These are phyloP conservation scores for Brachionus rotundiformis DNA, from an alignment of 1,140 invertebrate genomes.

Conservation along the genomic window DNA sequence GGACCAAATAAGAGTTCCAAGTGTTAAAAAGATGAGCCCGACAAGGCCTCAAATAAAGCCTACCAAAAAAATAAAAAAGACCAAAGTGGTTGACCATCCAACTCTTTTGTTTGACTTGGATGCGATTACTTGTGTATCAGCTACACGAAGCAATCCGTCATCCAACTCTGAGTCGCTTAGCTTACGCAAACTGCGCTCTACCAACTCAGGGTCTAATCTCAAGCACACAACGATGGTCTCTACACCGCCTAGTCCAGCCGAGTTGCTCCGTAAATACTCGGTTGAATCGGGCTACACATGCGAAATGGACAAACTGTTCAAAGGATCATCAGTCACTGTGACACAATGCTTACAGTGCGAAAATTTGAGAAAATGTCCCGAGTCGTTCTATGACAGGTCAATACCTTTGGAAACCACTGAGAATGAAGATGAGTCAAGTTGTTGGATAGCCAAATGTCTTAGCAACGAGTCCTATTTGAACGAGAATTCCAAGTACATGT, in stretches of 20 bases:
- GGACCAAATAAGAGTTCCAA: not conserved
- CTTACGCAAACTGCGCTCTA: conserved; percentile 4
- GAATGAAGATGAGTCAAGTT: conserved; percentile 24
- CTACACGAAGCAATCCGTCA: not conserved
- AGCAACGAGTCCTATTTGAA: conserved; percentile 47
- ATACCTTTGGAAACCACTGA: conserved; percentile 32
- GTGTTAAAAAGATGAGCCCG: not conserved
- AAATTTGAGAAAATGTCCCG: conserved; percentile 45
- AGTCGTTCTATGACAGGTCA: conserved; percentile 23
- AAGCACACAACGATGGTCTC: not conserved
- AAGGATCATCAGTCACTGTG: conserved; percentile 31
- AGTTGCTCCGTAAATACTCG: conserved; percentile 11
- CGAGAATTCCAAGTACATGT: conserved; percentile 44
- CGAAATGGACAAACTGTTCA: conserved; percentile 38
- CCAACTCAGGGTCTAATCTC: not conserved
- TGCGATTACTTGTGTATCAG: not conserved
- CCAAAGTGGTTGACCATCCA: not conserved
- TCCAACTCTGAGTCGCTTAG: not conserved
- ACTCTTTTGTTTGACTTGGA: not conserved
- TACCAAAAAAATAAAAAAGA: not conserved
- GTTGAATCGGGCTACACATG: not conserved
- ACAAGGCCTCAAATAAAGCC: not conserved
- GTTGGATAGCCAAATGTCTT: conserved; percentile 29
- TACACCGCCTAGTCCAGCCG: conserved; percentile 4
- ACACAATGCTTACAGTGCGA: conserved; percentile 44